Percentiles rank a stretch among this genome's conserved stretches.
Evolutionary conservation across 2,797 vertebrate genomes (phyloP).

Genomic region (Cossypha heuglini): DNA sequence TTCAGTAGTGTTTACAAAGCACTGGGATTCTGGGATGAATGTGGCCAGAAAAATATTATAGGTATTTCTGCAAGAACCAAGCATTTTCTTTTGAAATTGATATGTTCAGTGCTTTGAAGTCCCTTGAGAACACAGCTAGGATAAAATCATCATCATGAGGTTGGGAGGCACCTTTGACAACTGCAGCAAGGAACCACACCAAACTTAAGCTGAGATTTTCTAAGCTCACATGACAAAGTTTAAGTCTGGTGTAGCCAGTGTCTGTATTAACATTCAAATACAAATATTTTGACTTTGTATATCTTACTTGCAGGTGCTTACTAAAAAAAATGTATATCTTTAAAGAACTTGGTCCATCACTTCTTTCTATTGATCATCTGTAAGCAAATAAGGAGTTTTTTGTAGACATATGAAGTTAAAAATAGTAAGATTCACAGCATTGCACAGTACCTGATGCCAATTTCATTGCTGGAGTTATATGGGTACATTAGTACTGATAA

Average conservation of each 20-base stretch:
- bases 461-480: neutral
- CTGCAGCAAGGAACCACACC: neutral
- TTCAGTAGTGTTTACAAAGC: neutral
- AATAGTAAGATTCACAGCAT: neutral
- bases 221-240: fast-evolving
- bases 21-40: neutral
- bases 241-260: neutral
- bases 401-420: neutral
- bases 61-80: neutral
- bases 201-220: neutral
- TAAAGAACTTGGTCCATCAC: neutral
- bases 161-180: neutral
- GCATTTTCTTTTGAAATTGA: neutral
- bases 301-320: neutral
- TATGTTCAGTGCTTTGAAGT: neutral
- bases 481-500: neutral
- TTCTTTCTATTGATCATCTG: neutral
- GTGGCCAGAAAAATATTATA: neutral
- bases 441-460: neutral
- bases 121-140: neutral
- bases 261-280: neutral
- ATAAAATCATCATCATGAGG: neutral
- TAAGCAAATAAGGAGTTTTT: neutral
- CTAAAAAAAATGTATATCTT: neutral
- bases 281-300: neutral